Base-by-base conservation (phyloP, 2,888 invertebrate genomes). In the Sphaerophoria rueppellii region DNA sequence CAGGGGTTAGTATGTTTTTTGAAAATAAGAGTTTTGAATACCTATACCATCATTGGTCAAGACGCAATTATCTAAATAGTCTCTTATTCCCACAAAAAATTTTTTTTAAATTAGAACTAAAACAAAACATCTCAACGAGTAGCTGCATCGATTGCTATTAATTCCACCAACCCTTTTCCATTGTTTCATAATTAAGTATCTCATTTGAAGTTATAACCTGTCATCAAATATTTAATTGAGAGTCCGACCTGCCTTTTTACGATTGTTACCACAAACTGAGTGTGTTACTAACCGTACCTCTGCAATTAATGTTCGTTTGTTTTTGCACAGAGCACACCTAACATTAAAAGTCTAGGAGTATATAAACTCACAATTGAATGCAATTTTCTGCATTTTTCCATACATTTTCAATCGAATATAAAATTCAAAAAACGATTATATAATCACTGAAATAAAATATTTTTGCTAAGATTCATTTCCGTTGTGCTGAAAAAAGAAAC, bases 191-290 rank as follows among this genome's bases (percentile, higher is more conserved):
- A 58, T 76, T 58, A 24, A 63, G 54, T 67, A 67, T 14, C 43
- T 48, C 48, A 60, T 60, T 40, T n/a, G 0, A 14, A 67, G 40
- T 40, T 24, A 34, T 35, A 55, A 70, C 79, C 75, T 55, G 37
- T 72, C 43, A 83, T 83, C 75, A 75, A 14, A 60, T 54, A n/a
- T 58, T 58, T 74, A 79, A 83, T 83, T 83, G 58, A 75, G 46
- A 52, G 60, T 58, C 71, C 54, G 65, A 63, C 58, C 65, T 43
- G 12, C 43, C 58, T 71, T 71, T 79, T 71, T 46, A 79, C 60
- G 48, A 74, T n/a, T 79, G 60, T 48, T 32, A 71, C 32, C 54
- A 55, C n/a, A 58, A 54, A 48, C 52, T 60, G 46, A 69, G 24
- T 35, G 60, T 46, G 63, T 50, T 4, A 14, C 0, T 46, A 5